Evolutionary conservation across 35 echinoderm and acorn worm genomes (phyloP).

Genomic region (Lytechinus variegatus): DNA sequence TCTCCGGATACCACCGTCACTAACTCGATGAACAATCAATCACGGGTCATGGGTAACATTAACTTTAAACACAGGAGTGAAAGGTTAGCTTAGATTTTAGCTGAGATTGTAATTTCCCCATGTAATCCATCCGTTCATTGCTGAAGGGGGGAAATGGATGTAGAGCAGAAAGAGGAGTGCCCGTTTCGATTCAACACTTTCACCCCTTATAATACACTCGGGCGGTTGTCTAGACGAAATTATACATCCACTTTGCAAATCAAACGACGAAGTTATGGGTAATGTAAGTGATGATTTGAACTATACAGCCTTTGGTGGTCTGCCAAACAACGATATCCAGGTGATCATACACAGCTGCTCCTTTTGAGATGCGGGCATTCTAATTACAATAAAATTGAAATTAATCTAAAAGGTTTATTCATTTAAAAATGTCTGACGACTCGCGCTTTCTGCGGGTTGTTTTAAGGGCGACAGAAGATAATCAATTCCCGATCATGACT

Average conservation of each 20-base stretch:
- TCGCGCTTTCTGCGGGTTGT: too few species aligned
- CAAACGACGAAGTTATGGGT: background rate
- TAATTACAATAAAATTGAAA: background rate
- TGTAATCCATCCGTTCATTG: background rate
- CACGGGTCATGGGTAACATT: conserved; percentile 10
- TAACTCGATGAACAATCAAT: background rate
- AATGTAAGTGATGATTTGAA: background rate
- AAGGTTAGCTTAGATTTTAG: background rate
- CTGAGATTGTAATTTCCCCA: background rate
- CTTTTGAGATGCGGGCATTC: background rate
- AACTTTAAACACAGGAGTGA: background rate
- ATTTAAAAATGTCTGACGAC: too few species aligned
- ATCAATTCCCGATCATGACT: too few species aligned
- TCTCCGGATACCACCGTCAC: background rate
- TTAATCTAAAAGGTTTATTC: background rate
- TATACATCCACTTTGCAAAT: background rate
- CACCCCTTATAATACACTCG: background rate
- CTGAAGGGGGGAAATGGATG: background rate
- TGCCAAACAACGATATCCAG: background rate
- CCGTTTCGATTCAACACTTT: too few species aligned
- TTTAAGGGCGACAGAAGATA: too few species aligned
- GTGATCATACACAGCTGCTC: too few species aligned
- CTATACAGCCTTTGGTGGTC: background rate
- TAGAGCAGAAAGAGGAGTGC: too few species aligned
- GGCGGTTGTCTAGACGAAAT: background rate